Evolutionary conservation across 2,113 vertebrate species (phyloP).

Genomic region (Bungarus multicinctus): DNA sequence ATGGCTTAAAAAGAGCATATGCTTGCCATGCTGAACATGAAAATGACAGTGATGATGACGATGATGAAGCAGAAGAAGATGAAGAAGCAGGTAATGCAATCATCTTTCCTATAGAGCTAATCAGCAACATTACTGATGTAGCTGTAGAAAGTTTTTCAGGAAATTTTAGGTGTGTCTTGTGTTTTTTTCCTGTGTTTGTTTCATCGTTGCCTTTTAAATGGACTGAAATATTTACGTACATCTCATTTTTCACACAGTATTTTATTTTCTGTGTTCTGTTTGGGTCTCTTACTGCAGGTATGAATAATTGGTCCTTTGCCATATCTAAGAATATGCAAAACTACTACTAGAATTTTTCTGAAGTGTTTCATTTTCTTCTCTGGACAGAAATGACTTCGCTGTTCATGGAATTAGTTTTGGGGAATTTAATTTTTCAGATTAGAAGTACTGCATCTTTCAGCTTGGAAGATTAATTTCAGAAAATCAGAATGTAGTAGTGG

Average conservation of each 20-base stretch:
- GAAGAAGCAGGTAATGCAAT: slow-evolving; percentile 83
- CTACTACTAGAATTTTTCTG: not conserved
- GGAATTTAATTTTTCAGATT: not conserved
- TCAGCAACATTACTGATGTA: not conserved
- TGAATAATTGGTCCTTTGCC: not conserved
- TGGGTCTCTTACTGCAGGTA: not conserved
- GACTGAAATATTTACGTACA: not conserved
- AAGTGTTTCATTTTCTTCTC: not conserved
- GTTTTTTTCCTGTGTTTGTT: not conserved
- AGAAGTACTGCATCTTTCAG: not conserved
- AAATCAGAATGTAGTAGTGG: not conserved
- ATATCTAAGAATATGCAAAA: not conserved
- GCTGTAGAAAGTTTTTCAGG: not conserved
- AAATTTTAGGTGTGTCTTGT: not conserved
- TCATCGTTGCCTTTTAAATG: not conserved
- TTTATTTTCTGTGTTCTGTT: not conserved
- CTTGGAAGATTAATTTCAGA: not conserved
- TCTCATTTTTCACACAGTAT: not conserved
- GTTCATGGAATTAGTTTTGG: not conserved
- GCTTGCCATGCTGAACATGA: slow-evolving; percentile 97
- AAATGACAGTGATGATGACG: slow-evolving; percentile 94
- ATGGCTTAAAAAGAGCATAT: slow-evolving; percentile 95
- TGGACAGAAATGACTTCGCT: not conserved
- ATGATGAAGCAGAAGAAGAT: slow-evolving; percentile 91
- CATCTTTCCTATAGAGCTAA: not conserved